Percentiles rank a stretch among this genome's conserved stretches.
These are phyloP conservation scores for Damaliscus lunatus DNA, from an alignment of 2,113 vertebrate species.

Conservation along the genomic window DNA sequence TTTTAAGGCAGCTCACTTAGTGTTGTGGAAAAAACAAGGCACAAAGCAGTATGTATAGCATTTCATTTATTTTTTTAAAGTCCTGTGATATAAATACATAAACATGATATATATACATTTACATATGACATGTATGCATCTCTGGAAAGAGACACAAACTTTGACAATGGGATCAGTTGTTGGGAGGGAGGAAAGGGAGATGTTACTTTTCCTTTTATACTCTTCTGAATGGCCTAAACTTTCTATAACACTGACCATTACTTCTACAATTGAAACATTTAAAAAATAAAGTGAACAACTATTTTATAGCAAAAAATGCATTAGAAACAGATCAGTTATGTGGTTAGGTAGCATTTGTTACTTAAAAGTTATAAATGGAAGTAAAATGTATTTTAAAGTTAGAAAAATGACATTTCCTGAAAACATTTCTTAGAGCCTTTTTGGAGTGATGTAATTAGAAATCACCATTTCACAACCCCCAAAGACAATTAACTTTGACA, in stretches of 20 bases:
- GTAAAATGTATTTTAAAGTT: not conserved
- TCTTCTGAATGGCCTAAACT: slow-evolving; percentile 22
- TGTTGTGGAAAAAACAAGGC: not conserved
- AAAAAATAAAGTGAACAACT: slow-evolving; percentile 18
- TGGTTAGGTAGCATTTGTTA: not conserved
- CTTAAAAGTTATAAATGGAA: slow-evolving; percentile 40
- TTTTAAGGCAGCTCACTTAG: not conserved
- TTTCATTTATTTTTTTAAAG: not conserved
- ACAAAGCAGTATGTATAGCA: not conserved
- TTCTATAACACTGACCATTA: not conserved
- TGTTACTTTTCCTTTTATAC: slow-evolving; percentile 2
- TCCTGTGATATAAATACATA: not conserved
- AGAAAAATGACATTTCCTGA: slow-evolving; percentile 34
- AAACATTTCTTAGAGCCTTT: slow-evolving; percentile 21
- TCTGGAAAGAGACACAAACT: not conserved
- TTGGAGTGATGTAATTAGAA: slow-evolving; percentile 31
- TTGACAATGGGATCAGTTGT: not conserved
- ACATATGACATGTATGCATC: not conserved
- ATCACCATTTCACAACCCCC: not conserved
- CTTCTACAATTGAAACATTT: not conserved
- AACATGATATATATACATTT: not conserved
- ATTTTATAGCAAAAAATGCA: not conserved
- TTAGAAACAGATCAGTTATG: not conserved
- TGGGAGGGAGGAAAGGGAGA: not conserved
- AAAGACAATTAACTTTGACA: not conserved